A percentile compares a stretch with the other conserved stretches of the same genome.
Evolutionary conservation across 2,113 vertebrate genomes (phyloP).

Genomic region (Mungos mungo): DNA sequence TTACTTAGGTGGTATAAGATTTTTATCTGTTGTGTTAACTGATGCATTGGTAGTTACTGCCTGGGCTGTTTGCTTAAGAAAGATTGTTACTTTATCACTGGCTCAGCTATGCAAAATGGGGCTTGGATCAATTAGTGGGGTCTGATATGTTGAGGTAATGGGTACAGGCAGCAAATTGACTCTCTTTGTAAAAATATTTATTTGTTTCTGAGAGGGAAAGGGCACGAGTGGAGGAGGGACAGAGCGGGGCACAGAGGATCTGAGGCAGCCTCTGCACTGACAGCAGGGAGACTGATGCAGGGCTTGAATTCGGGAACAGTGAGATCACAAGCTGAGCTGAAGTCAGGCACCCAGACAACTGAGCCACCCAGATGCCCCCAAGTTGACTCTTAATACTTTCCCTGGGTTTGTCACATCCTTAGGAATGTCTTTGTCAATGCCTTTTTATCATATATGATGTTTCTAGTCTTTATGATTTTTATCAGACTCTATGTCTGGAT

Average conservation of each 20-base stretch:
- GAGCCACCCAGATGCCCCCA: neutral
- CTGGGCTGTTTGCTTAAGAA: neutral
- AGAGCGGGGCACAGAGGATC: no score
- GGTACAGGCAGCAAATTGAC: neutral
- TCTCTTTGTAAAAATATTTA: no score
- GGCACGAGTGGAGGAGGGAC: no score
- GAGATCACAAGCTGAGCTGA: no score
- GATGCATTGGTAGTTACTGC: neutral
- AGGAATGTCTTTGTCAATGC: neutral
- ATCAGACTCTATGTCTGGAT: neutral
- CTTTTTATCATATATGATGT: neutral
- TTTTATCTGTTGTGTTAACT: neutral
- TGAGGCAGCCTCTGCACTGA: no score
- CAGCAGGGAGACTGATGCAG: no score
- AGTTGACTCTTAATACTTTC: neutral
- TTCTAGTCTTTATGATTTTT: neutral
- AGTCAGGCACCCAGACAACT: no score
- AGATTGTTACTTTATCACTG: neutral
- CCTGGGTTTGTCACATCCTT: neutral
- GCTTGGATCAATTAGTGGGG: neutral
- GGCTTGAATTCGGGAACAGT: no score
- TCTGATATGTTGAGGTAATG: neutral
- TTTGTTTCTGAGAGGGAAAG: no score
- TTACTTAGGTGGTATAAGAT: neutral
- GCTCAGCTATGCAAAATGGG: neutral